These are phyloP conservation scores for Zaprionus vittiger DNA, from an alignment of 1,140 invertebrate species.

Conservation along the genomic window DNA sequence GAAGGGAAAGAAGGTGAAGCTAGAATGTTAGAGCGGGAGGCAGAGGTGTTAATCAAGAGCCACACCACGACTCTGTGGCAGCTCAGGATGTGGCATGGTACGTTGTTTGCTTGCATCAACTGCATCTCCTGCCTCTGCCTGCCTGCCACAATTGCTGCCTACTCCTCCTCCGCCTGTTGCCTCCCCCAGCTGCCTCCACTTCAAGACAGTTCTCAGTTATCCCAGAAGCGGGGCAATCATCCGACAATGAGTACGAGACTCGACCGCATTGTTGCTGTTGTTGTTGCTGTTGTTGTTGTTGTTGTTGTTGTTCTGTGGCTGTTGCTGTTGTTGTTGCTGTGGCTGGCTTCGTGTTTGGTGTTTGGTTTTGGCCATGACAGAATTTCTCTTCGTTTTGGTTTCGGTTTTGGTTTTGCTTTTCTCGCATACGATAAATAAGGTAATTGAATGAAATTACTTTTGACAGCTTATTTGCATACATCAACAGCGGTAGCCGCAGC, in stretches of 20 bases:
- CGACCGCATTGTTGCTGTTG: conserved; percentile 43
- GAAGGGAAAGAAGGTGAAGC: background rate
- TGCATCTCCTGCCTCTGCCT: conserved; percentile 11
- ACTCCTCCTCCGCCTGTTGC: background rate
- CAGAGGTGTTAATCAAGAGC: conserved; percentile 31
- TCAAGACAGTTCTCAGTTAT: conserved; percentile 20
- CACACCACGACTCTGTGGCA: conserved; percentile 12
- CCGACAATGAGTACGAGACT: conserved; percentile 25
- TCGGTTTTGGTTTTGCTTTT: conserved; percentile 31
- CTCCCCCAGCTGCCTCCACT: conserved; percentile 21
- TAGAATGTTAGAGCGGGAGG: background rate
- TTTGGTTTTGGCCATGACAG: conserved; percentile 55
- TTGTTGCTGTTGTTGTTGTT: conserved; percentile 9
- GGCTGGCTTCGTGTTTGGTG: conserved; percentile 9
- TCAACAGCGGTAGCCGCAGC: conserved; percentile 66
- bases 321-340: background rate
- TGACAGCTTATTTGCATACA: conserved; percentile 83
- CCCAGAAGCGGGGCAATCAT: conserved; percentile 46
- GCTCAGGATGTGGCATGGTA: conserved; percentile 29
- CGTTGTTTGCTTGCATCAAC: background rate
- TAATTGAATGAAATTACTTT: conserved; percentile 83
- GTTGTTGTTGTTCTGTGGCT: conserved; percentile 8
- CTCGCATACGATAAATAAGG: conserved; percentile 76
- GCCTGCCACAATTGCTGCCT: background rate
- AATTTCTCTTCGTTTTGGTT: conserved; percentile 51